Evolutionary conservation across 2,888 invertebrate genomes (phyloP).

Genomic region (Philereme transversata): DNA sequence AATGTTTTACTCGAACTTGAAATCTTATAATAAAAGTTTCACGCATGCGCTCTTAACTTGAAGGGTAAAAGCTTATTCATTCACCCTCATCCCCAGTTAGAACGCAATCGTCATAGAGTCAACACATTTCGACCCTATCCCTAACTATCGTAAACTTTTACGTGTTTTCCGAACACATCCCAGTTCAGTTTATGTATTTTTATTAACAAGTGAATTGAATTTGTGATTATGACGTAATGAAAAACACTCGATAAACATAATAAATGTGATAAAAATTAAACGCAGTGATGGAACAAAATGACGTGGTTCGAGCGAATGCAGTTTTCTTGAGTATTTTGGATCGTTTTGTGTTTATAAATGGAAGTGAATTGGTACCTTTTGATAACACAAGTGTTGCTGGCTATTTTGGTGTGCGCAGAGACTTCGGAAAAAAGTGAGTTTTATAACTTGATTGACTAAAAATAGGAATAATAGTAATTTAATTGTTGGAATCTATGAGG

Average conservation of each 20-base stretch:
- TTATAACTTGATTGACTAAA: neutral
- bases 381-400: slow-evolving; percentile 58
- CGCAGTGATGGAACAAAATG: slow-evolving; percentile 76
- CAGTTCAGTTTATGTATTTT: neutral
- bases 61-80: slow-evolving; percentile 49
- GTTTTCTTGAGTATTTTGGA: slow-evolving; percentile 59
- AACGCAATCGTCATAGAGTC: slow-evolving; percentile 41
- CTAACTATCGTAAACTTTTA: slow-evolving; percentile 54
- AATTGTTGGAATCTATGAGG: too few relatives aligned
- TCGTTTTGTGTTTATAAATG: slow-evolving; percentile 69
- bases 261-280: slow-evolving; percentile 38
- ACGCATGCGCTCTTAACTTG: slow-evolving; percentile 62
- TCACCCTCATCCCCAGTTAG: slow-evolving; percentile 64
- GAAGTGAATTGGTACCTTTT: slow-evolving; percentile 74
- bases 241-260: slow-evolving; percentile 1
- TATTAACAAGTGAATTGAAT: slow-evolving; percentile 15
- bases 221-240: slow-evolving; percentile 2
- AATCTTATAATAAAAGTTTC: slow-evolving; percentile 46
- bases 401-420: slow-evolving; percentile 56
- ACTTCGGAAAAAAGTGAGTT: slow-evolving; percentile 65
- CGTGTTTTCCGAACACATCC: slow-evolving; percentile 35
- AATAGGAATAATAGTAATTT: too few relatives aligned
- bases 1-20: neutral
- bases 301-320: slow-evolving; percentile 43
- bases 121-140: slow-evolving; percentile 36